A percentile compares a stretch with the other conserved stretches of the same genome.
These are phyloP conservation scores for Stigmatopora nigra DNA, from an alignment of 2,113 vertebrate species.

Conservation along the genomic window DNA sequence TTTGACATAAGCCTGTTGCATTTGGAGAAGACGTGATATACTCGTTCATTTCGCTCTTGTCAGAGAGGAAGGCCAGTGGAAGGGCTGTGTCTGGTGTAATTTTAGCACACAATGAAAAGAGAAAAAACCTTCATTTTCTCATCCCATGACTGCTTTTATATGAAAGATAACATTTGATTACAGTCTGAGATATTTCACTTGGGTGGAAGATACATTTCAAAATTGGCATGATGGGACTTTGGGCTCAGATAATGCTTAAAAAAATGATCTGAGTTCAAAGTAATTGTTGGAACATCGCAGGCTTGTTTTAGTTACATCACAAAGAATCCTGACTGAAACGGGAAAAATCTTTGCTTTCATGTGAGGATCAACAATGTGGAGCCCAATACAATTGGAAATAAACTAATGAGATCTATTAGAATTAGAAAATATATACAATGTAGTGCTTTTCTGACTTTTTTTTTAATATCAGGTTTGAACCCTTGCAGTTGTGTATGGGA, in stretches of 20 bases:
- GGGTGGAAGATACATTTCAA: neutral
- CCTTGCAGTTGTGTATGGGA: constrained; percentile 14
- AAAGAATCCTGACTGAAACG: neutral
- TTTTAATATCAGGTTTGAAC: neutral
- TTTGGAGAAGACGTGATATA: constrained; percentile 1
- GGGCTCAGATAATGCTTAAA: neutral
- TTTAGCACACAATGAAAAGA: constrained; percentile 6
- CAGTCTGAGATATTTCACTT: neutral
- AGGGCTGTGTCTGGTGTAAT: constrained; percentile 16
- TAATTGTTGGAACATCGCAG: neutral
- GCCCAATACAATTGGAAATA: neutral
- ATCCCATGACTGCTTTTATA: constrained; percentile 22
- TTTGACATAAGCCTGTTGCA: constrained; percentile 7
- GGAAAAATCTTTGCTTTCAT: neutral
- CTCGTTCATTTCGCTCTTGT: constrained; percentile 8
- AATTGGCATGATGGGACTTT: neutral
- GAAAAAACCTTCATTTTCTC: constrained; percentile 26
- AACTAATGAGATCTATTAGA: too few relatives aligned
- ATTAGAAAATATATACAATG: too few relatives aligned
- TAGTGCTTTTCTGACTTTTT: neutral
- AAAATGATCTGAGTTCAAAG: neutral
- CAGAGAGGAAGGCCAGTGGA: neutral
- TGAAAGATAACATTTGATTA: constrained; percentile 39
- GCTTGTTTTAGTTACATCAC: neutral
- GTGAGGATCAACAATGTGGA: neutral